Evolutionary conservation across 2,888 invertebrate genomes (phyloP), one percentile per base, ranked within the genome.

Genomic region (Dasypogon diadema): DNA sequence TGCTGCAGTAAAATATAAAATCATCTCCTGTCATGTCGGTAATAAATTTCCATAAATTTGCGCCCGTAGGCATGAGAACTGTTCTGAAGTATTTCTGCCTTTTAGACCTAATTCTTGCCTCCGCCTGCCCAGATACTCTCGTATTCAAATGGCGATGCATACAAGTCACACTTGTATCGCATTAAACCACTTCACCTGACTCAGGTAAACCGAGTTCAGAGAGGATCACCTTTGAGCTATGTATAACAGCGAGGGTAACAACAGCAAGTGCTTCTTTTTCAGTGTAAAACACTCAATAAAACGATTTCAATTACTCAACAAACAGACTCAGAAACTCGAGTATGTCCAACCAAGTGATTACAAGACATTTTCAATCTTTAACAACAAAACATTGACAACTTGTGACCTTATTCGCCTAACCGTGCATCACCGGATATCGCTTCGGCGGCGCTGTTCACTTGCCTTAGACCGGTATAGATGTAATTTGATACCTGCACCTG

Each of bases 401-500:
- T n/a, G 10, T 56, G 55, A 56, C 54, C 73, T 56, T 42, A 73
- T 37, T 70, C 42, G 34, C 22, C 65, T 58, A 24, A 24, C 18
- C 37, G 73, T 18, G 46, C 34, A 56, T 22, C 55, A 73, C 55
- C 73, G 73, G 73, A 73, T 73, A 73, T 73, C n/a, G 55, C 24
- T 22, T 21, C 6, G 2, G 18, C 46, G 24, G 16, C 65, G 65
- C 12, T 24, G 65, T 42, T 46, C 16, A 48, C 48, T 34, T 22
- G 65, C 65, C 34, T 42, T 48, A 46, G 73, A 18, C 34, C 24
- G 30, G 30, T 30, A 16, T 42, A 24, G 22, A 54, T 3, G 73
- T 56, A 73, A 73, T 42, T 55, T 56, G 73, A 73, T 73, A n/a
- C 56, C 56, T 73, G 73, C 55, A 73, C 73, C 73, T 73, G 73